phyloP scores from a whole-genome alignment of 2,113 vertebrate species.

The Saimiri boliviensis region DNA sequence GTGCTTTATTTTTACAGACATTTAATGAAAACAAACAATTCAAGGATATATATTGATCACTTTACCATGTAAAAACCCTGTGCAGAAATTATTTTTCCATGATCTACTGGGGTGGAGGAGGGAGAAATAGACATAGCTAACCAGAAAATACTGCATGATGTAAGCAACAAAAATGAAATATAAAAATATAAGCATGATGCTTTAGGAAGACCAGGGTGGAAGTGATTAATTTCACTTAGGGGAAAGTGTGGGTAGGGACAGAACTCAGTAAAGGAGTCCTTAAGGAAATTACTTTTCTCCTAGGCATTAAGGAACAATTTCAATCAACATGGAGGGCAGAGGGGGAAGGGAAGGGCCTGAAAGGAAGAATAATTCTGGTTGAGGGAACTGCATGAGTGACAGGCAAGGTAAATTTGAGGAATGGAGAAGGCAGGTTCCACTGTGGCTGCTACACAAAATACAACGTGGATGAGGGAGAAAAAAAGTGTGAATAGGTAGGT shows the following conservation, averaged over 20 bases:
- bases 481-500: neutral
- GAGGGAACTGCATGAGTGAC: neutral
- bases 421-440: neutral
- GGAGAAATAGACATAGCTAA: neutral
- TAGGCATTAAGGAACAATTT: conserved; percentile 34
- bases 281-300: neutral
- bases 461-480: neutral
- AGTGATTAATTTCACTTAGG: conserved; percentile 41
- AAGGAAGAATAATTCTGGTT: neutral
- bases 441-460: neutral
- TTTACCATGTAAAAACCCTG: conserved; percentile 47
- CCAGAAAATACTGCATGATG: conserved; percentile 9
- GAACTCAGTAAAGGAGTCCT: neutral
- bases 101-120: neutral
- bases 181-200: conserved; percentile 3
- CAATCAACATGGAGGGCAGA: neutral
- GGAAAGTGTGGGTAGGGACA: neutral
- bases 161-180: conserved; percentile 37
- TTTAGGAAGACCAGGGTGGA: conserved; percentile 7
- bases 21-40: conserved; percentile 73
- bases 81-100: conserved; percentile 5
- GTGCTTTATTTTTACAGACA: conserved; percentile 60
- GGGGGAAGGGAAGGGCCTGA: neutral
- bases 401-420: neutral
- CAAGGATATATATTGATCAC: neutral